Conservation (phyloP, 2,888 invertebrate species). For the Pharmacophagus antenor region DNA sequence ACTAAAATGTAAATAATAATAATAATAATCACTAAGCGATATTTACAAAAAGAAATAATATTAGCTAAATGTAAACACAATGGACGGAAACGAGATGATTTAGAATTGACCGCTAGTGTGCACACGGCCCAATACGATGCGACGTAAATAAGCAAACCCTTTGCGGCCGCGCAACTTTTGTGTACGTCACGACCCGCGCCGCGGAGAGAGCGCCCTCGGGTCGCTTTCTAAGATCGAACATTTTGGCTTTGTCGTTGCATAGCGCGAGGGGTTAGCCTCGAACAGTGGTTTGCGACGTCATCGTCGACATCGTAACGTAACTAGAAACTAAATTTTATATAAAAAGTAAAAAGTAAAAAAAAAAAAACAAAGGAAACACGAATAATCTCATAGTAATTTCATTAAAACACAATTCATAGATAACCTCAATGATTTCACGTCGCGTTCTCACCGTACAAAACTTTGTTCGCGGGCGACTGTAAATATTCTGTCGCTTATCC, state of each 20-base stretch:
- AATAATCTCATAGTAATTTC: slow-evolving; percentile 79
- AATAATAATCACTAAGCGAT: slow-evolving; percentile 44
- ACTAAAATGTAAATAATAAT: slow-evolving; percentile 37
- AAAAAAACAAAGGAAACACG: slow-evolving; percentile 60
- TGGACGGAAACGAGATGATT: slow-evolving; percentile 79
- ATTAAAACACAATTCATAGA: slow-evolving; percentile 50
- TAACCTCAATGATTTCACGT: slow-evolving; percentile 31
- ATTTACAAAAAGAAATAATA: slow-evolving; percentile 52
- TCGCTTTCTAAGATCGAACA: no score
- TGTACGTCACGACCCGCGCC: neutral
- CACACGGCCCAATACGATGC: neutral
- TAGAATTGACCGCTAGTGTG: slow-evolving; percentile 46
- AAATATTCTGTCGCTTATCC: no score
- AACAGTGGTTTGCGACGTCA: neutral
- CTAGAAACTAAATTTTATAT: slow-evolving; percentile 58
- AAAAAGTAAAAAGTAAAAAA: slow-evolving; percentile 58
- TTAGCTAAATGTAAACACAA: slow-evolving; percentile 53
- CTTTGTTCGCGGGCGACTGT: no score
- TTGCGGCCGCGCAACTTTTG: neutral
- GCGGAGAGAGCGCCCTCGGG: no score
- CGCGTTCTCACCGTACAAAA: no score
- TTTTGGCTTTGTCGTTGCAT: no score
- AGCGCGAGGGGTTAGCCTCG: no score
- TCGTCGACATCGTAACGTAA: slow-evolving; percentile 31
- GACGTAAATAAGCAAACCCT: neutral